These are phyloP conservation scores for Odontothrips loti DNA, from an alignment of 2,888 invertebrate genomes.

Conservation along the genomic window DNA sequence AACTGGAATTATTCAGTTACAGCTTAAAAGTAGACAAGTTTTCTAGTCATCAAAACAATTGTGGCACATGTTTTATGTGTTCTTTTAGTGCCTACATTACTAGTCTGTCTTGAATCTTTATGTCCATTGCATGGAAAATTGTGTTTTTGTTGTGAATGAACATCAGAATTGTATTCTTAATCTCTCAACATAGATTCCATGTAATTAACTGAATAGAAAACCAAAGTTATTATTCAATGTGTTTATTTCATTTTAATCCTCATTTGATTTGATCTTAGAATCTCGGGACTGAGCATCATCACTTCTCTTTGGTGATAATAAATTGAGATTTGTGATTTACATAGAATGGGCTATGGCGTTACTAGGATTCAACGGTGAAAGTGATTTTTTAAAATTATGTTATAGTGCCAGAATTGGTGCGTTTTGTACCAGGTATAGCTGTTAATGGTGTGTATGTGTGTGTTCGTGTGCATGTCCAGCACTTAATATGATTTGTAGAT, in stretches of 20 bases:
- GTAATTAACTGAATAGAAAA: slow-evolving; percentile 11
- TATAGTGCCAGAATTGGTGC: no score
- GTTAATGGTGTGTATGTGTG: no score
- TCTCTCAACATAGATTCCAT: not conserved
- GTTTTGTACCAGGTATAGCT: no score
- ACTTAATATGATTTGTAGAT: no score
- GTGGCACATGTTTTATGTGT: slow-evolving; percentile 6
- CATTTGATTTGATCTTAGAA: not conserved
- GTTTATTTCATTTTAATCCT: slow-evolving; percentile 5
- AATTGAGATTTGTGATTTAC: no score
- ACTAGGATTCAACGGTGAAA: no score
- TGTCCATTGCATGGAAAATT: not conserved
- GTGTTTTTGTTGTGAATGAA: slow-evolving; percentile 10
- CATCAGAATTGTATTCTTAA: not conserved
- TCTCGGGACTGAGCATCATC: no score
- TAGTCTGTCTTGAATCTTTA: not conserved
- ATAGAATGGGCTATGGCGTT: no score
- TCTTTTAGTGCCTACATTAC: not conserved
- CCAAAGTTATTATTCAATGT: not conserved
- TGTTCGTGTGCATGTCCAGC: no score
- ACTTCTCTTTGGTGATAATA: no score
- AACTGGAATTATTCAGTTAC: not conserved
- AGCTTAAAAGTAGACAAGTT: not conserved
- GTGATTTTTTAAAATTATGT: no score
- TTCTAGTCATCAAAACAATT: not conserved